These are phyloP conservation scores for Leistus spinibarbis DNA, from an alignment of 2,888 invertebrate species.

Conservation along the genomic window DNA sequence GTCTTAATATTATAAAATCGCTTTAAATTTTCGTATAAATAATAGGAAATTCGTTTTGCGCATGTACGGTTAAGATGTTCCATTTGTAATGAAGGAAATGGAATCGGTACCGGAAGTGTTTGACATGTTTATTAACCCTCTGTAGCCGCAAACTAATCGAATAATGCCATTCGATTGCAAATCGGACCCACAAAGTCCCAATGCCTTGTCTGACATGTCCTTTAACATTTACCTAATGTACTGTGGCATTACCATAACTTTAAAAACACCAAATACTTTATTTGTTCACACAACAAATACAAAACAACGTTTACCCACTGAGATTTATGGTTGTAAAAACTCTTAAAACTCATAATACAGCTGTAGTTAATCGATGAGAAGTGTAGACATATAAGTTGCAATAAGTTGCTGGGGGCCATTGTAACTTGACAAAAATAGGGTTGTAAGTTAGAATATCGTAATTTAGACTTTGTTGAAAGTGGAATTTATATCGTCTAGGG, in stretches of 20 bases:
- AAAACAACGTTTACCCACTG: too few relatives aligned
- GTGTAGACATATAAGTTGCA: neutral
- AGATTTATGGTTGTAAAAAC: too few relatives aligned
- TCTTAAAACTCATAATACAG: too few relatives aligned
- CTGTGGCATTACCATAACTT: too few relatives aligned
- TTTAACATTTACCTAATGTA: too few relatives aligned
- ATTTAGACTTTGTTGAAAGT: neutral
- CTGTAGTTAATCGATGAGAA: too few relatives aligned
- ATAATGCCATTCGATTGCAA: neutral
- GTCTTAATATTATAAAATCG: too few relatives aligned
- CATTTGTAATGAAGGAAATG: constrained; percentile 8
- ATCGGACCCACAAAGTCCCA: too few relatives aligned
- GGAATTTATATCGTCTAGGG: neutral
- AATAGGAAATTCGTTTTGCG: too few relatives aligned
- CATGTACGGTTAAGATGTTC: neutral
- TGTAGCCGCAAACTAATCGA: constrained; percentile 2
- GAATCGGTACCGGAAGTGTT: constrained; percentile 1
- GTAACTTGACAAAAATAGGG: neutral
- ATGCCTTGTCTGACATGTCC: too few relatives aligned
- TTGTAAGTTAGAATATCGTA: neutral
- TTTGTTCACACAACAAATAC: too few relatives aligned
- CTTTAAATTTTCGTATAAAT: neutral
- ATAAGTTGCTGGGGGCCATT: neutral
- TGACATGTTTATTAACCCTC: constrained; percentile 6
- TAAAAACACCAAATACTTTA: too few relatives aligned